Conservation (phyloP, 1,140 invertebrate genomes). For the Neodiprion fabricii region DNA sequence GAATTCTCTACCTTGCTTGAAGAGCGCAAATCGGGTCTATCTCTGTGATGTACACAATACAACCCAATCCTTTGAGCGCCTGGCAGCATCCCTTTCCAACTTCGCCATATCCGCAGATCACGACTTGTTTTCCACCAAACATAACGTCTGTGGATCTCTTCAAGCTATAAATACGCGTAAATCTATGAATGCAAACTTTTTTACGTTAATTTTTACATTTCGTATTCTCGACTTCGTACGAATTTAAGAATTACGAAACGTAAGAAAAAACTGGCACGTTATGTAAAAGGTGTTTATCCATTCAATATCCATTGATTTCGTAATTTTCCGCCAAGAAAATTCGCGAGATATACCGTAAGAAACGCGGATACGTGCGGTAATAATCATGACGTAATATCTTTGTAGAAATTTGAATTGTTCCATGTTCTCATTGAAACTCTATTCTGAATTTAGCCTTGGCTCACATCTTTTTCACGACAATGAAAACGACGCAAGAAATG, state of each 20-base stretch:
- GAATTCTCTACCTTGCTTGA: slow-evolving; percentile 81
- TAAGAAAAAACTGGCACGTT: too few species aligned
- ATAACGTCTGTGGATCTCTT: slow-evolving; percentile 97
- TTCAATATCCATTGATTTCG: slow-evolving; percentile 38
- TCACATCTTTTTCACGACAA: background rate
- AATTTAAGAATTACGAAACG: too few species aligned
- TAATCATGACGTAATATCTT: too few species aligned
- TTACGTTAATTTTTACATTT: too few species aligned
- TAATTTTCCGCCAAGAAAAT: too few species aligned
- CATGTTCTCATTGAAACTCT: too few species aligned
- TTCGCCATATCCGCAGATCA: slow-evolving; percentile 97
- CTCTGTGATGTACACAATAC: slow-evolving; percentile 95
- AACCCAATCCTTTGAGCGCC: slow-evolving; percentile 92
- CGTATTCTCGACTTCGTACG: too few species aligned
- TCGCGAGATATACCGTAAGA: too few species aligned
- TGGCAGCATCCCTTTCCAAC: slow-evolving; percentile 98
- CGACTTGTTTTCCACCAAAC: slow-evolving; percentile 97
- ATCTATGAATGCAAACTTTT: background rate
- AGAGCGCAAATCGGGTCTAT: slow-evolving; percentile 98
- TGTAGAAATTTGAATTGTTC: too few species aligned
- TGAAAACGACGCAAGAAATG: too few species aligned
- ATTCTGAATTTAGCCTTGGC: too few species aligned
- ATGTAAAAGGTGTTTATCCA: slow-evolving; percentile 37
- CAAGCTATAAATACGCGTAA: slow-evolving; percentile 67
- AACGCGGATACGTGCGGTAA: too few species aligned